Base-by-base conservation (phyloP, 1,140 invertebrate genomes). In the Atta colombica region DNA sequence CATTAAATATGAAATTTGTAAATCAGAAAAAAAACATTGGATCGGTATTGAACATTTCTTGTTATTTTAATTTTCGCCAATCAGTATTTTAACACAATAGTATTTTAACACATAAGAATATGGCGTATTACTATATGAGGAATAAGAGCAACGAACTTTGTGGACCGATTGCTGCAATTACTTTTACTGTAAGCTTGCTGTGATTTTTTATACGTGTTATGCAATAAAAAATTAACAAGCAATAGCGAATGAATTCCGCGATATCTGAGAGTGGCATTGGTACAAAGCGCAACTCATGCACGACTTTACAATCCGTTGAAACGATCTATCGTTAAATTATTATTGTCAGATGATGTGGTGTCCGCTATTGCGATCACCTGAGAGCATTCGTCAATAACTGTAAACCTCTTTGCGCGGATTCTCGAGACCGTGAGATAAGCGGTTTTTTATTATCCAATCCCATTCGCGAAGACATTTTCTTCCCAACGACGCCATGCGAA, bases 371-470 rank as follows among this genome's bases (percentile, higher is more conserved):
- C 21, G 14, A 69, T 58, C 51, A 68, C 8, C 51, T 31, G 35
- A 45, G 35, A 71, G 35, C 35, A 45, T 60, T 55, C 35, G 51
- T 58, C 66, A 58, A 81, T 71, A 71, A 45, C 51, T 58, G 65
- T 81, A 71, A 69, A 71, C 6, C n/a, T 53, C 51, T 3, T n/a
- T 31, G n/a, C 14, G 16, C 12, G 60, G 16, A 49, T 77, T 77
- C 39, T 10, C 18, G 39, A 8, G 45, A 28, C n/a, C 25, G 61
- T 53, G 45, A 78, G 28, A 66, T 78, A 53, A 53, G 45, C 21
- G 61, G 14, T 12, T 80, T 80, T 80, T 68, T 65, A 78, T 80
- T 31, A 28, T 25, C 18, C 77, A 61, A 55, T 35, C 21, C n/a
- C 45, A 14, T 69, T 31, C 31, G 49, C 14, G 49, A 55, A 68